Percentiles rank a stretch among this genome's conserved stretches.
phyloP scores from a whole-genome alignment of 2,888 invertebrate species.

The Himalopsyche japonica region DNA sequence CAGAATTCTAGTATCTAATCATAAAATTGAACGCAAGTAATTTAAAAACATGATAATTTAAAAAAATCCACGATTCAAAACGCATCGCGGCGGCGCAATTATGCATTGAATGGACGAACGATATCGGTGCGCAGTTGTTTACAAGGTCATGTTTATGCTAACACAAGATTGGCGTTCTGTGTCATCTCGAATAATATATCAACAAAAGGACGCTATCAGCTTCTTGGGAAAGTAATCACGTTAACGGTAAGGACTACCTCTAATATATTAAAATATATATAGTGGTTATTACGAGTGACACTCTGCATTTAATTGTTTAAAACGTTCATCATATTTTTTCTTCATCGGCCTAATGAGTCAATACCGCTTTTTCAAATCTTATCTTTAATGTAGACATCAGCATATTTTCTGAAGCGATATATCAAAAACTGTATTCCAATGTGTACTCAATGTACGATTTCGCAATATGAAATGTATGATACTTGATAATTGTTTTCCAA shows the following conservation, averaged over 20 bases:
- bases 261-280: neutral
- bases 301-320: neutral
- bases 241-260: constrained; percentile 22
- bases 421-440: neutral
- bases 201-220: constrained; percentile 33
- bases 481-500: neutral
- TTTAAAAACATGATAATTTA: neutral
- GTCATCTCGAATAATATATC: constrained; percentile 33
- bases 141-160: constrained; percentile 42
- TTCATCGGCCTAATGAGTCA: neutral
- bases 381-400: too few relatives aligned
- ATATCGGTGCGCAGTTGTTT: constrained; percentile 39
- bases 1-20: too few relatives aligned
- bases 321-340: neutral
- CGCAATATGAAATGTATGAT: neutral
- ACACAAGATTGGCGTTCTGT: constrained; percentile 25
- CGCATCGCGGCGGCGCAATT: constrained; percentile 14
- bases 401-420: too few relatives aligned
- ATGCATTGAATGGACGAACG: constrained; percentile 10
- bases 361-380: neutral
- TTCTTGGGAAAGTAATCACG: neutral
- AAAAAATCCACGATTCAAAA: neutral
- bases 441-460: neutral
- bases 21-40: too few relatives aligned
- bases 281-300: neutral